phyloP scores from a whole-genome alignment of 2,797 vertebrate genomes.

The Malacoraja senta region DNA sequence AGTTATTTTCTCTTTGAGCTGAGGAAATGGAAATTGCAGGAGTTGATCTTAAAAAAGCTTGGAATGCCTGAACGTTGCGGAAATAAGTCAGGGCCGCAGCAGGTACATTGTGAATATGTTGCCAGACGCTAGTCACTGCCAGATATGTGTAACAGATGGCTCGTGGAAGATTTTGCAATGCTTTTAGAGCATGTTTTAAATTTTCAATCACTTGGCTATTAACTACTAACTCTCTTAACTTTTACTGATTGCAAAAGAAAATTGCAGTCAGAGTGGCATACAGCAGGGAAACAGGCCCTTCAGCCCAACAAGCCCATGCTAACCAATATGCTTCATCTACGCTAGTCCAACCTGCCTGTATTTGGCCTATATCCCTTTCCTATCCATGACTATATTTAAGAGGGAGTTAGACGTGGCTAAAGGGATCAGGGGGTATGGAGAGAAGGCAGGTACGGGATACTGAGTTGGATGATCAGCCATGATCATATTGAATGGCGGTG shows the following conservation, averaged over 20 bases:
- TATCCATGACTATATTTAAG: no score
- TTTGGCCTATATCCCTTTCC: no score
- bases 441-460: no score
- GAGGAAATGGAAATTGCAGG: conserved; percentile 28
- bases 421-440: no score
- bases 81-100: neutral
- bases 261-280: no score
- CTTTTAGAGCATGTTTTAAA: conserved; percentile 11
- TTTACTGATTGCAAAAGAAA: neutral
- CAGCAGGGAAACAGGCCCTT: no score
- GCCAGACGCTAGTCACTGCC: neutral
- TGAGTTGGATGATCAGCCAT: no score
- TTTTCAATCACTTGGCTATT: neutral
- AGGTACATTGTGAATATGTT: neutral
- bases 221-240: neutral
- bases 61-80: neutral
- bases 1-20: neutral
- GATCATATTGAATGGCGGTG: no score
- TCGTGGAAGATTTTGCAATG: neutral
- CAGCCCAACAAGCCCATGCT: no score
- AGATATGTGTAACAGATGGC: conserved; percentile 17
- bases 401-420: no score
- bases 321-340: no score
- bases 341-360: no score
- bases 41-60: neutral